These are phyloP conservation scores for Metopolophium dirhodum DNA, from an alignment of 1,140 invertebrate species.

Conservation along the genomic window DNA sequence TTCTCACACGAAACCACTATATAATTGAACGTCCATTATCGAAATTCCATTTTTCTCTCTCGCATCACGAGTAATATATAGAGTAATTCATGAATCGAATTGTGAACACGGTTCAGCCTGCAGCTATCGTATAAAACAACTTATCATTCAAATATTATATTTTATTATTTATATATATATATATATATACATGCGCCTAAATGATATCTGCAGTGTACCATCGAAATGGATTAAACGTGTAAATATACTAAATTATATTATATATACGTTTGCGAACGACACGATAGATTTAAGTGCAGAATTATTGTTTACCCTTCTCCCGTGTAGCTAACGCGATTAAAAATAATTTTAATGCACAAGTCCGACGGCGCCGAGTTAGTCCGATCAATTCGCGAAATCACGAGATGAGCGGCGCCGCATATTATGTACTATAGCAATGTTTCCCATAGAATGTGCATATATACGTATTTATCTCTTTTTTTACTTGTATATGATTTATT, in stretches of 20 bases:
- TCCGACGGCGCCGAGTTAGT: not conserved
- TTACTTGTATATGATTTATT: too few relatives aligned
- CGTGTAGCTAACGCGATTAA: not conserved
- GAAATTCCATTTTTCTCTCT: not conserved
- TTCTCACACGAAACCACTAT: not conserved
- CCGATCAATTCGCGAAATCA: not conserved
- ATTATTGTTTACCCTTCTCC: not conserved
- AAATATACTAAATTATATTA: not conserved
- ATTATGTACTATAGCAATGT: not conserved
- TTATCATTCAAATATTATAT: not conserved
- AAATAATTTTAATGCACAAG: not conserved
- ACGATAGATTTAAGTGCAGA: not conserved
- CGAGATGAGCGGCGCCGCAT: not conserved
- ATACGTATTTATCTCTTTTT: too few relatives aligned
- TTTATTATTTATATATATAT: too few relatives aligned
- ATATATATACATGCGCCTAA: too few relatives aligned
- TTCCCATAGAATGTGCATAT: too few relatives aligned
- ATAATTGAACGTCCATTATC: not conserved
- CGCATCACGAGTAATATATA: not conserved
- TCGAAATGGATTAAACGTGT: conserved; percentile 4
- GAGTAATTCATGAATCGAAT: not conserved
- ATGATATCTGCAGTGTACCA: not conserved
- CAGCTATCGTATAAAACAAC: not conserved
- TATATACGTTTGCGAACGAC: not conserved
- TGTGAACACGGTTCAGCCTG: not conserved